Evolutionary conservation across 2,113 vertebrate species (phyloP).

Genomic region (Ctenomys sociabilis): DNA sequence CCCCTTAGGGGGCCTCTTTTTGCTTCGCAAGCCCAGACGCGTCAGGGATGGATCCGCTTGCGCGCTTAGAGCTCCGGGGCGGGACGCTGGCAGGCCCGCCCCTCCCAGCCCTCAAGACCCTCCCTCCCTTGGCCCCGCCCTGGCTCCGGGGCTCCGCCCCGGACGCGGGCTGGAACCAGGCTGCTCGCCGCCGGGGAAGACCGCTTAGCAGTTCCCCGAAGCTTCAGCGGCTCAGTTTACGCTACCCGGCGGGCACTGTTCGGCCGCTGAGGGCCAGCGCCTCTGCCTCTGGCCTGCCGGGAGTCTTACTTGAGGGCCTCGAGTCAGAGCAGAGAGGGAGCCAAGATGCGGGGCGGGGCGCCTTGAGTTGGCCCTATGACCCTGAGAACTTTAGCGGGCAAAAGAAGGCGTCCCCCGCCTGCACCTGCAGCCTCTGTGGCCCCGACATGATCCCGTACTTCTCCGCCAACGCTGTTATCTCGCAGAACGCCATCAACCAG

Average conservation of each 20-base stretch:
- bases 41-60: neutral
- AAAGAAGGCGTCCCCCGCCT: conserved; percentile 81
- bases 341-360: conserved; percentile 52
- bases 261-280: neutral
- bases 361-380: conserved; percentile 85
- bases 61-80: conserved; percentile 68
- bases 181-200: neutral
- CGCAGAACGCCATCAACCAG: conserved; percentile 94
- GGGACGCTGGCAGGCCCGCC: conserved; percentile 53
- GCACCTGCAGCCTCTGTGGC: conserved; percentile 82
- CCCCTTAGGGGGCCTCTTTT: neutral
- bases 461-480: conserved; percentile 93
- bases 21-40: neutral
- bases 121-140: conserved; percentile 1
- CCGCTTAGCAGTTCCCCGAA: conserved; percentile 57
- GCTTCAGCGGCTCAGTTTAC: conserved; percentile 53
- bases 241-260: neutral
- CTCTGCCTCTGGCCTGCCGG: neutral
- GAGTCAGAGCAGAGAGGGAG: neutral
- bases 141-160: conserved; percentile 64
- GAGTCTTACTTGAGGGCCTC: neutral
- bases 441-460: conserved; percentile 96
- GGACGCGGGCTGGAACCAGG: conserved; percentile 65
- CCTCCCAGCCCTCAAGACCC: neutral
- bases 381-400: conserved; percentile 84